phyloP scores from a whole-genome alignment of 2,113 vertebrate genomes.

The Scalopus aquaticus region DNA sequence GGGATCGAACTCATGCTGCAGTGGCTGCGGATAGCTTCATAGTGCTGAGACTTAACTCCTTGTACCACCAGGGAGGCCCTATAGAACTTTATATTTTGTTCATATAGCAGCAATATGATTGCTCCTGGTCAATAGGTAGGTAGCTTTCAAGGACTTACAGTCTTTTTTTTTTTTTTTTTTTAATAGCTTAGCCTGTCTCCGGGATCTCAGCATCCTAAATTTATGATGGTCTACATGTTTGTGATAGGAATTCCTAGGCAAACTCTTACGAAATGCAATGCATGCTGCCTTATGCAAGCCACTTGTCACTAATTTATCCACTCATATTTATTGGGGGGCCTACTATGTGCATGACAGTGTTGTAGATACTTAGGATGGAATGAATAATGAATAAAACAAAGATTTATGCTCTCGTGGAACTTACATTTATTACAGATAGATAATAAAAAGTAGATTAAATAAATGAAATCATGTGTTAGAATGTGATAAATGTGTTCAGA shows the following conservation, averaged over 20 bases:
- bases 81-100: slow-evolving; percentile 16
- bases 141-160: background rate
- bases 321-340: background rate
- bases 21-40: no score
- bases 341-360: background rate
- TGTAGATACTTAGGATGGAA: background rate
- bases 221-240: background rate
- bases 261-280: background rate
- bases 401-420: background rate
- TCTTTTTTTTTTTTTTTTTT: background rate
- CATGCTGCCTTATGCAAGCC: background rate
- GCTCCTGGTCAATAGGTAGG: background rate
- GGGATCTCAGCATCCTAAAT: background rate
- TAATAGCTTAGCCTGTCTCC: background rate
- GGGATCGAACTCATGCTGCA: no score
- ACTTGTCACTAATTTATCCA: background rate
- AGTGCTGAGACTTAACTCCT: no score
- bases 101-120: background rate
- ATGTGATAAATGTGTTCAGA: background rate
- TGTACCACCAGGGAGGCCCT: no score
- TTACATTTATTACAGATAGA: background rate
- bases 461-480: background rate
- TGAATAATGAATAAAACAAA: background rate
- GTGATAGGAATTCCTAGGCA: background rate
- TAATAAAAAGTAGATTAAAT: background rate